Conservation (phyloP, 2,797 vertebrate species). For the Acestrorhynchus altus region DNA sequence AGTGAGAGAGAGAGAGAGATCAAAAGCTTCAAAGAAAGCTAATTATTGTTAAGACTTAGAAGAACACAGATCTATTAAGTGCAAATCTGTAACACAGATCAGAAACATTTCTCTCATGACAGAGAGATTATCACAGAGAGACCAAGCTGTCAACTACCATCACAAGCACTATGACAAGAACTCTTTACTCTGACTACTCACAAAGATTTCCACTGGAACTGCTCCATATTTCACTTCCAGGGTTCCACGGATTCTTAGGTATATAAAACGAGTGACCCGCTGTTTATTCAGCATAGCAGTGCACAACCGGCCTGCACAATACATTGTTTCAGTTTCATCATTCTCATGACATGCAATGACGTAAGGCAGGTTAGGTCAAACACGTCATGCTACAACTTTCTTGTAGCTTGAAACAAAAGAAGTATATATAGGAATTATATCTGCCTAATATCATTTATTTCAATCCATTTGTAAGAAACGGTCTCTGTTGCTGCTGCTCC, state of each 20-base stretch:
- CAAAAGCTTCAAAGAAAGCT: slow-evolving; percentile 1
- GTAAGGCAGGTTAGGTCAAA: too few species aligned
- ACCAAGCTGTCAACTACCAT: not conserved
- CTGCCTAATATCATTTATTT: too few species aligned
- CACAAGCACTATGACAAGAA: not conserved
- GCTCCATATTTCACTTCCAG: too few species aligned
- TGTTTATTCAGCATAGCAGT: too few species aligned
- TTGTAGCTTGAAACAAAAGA: too few species aligned
- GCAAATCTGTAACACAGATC: not conserved
- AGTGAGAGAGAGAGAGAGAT: slow-evolving; percentile 21
- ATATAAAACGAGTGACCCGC: not conserved
- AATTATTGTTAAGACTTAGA: not conserved
- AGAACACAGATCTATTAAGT: not conserved
- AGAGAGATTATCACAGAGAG: not conserved
- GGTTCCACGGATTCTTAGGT: not conserved
- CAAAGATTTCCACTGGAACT: not conserved
- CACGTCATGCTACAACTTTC: too few species aligned
- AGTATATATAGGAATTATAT: too few species aligned
- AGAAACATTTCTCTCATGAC: not conserved
- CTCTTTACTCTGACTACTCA: not conserved
- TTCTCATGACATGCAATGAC: too few species aligned
- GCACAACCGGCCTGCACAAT: too few species aligned
- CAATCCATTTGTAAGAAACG: too few species aligned
- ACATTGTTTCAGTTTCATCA: too few species aligned
- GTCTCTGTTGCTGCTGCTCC: too few species aligned